A percentile compares a stretch with the other conserved stretches of the same genome.
Evolutionary conservation across 2,113 vertebrate species (phyloP).

Genomic region (Rhinopomastus cyanomelas): DNA sequence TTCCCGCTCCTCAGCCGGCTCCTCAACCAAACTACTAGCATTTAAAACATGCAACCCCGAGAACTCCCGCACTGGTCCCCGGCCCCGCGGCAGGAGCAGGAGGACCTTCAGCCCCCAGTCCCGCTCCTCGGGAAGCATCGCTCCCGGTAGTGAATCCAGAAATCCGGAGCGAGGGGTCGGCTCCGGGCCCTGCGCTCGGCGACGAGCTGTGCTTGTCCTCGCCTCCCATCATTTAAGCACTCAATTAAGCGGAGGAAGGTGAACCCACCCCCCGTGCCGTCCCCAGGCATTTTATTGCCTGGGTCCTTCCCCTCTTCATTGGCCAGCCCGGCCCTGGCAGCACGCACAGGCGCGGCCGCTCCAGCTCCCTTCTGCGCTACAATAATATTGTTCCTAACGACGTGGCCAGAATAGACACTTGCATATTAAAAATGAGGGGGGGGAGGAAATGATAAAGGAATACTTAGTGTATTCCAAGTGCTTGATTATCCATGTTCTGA

Average conservation of each 20-base stretch:
- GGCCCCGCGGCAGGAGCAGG: not conserved
- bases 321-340: slow-evolving; percentile 75
- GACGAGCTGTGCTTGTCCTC: slow-evolving; percentile 35
- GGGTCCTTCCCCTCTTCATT: slow-evolving; percentile 77
- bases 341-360: slow-evolving; percentile 76
- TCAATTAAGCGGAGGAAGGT: slow-evolving; percentile 62
- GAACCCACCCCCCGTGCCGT: slow-evolving; percentile 16
- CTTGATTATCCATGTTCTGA: slow-evolving; percentile 90
- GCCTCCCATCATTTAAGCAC: slow-evolving; percentile 49
- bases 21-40: not conserved
- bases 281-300: slow-evolving; percentile 59
- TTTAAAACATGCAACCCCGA: not conserved
- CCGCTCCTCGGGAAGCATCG: not conserved
- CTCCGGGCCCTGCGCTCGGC: not conserved
- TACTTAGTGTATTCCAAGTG: slow-evolving; percentile 82
- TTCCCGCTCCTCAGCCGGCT: not conserved
- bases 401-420: slow-evolving; percentile 87
- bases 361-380: slow-evolving; percentile 69
- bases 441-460: slow-evolving; percentile 69
- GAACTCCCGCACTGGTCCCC: not conserved
- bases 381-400: slow-evolving; percentile 85
- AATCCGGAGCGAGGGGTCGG: slow-evolving; percentile 16
- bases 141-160: not conserved
- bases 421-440: slow-evolving; percentile 79
- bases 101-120: not conserved